Base-by-base conservation (phyloP, 2,113 vertebrate species). In the Boleophthalmus pectinirostris region DNA sequence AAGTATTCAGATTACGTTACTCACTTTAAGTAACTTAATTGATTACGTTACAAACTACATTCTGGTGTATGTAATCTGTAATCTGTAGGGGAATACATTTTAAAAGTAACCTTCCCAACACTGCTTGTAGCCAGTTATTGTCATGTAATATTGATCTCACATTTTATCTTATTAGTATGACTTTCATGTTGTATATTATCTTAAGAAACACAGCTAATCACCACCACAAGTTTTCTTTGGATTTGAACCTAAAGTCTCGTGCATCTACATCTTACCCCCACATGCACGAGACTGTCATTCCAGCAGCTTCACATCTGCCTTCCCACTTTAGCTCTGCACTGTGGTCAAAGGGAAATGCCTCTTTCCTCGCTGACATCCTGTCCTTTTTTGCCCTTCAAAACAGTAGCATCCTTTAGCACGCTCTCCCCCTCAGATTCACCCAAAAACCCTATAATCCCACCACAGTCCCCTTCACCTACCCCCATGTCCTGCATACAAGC, bases 401-500 rank as follows among this genome's bases (percentile, higher is more conserved):
- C 57, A 45, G 56, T 71, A 64, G 66, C 58, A 68, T 51, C 64
- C 20, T 51, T 65, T 73, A 75, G 18, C 68, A n/a, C 23, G 3
- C 23, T 16, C 53, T 29, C 63, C 53, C 29, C 29, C 72, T n/a
- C 69, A 23, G 63, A 23, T 64, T 47, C 69, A 43, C 12, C 57
- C 18, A 16, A 29, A 61, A 45, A 64, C 51, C 53, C 18, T 25
- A 11, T 23, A 20, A 18, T 47, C 75, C 56, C 56, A 58, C 12
- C 23, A 1, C 56, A 25, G 20, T 12, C 23, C 49, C 46, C 1
- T 33, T 1, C 13, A 14, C 29, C 46, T 11, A n/a, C 67, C 64
- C 64, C 13, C 45, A 11, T 18, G 63, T 73, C 66, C 69, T 80
- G 78, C 79, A 77, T 87, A 74, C 83, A 82, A 80, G 46, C 72